Base-by-base conservation (phyloP, 1,140 invertebrate species). In the Psilanteris sp. region DNA sequence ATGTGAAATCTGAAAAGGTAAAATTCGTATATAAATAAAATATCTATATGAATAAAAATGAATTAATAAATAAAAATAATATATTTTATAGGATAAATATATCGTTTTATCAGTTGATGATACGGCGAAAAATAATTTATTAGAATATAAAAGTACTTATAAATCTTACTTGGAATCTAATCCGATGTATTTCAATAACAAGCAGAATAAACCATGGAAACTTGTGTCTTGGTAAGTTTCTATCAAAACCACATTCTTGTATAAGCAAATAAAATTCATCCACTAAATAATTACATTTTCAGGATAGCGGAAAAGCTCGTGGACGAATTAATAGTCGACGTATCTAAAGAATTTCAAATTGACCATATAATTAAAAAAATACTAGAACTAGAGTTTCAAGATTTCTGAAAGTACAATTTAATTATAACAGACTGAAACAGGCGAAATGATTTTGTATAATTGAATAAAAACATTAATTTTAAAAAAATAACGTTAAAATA, bases 281-380 rank as follows among this genome's bases (percentile, higher is more conserved):
- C 2, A 20, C 2, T 20, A 20, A 46, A 20, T 26, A 32, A 29
- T 46, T 18, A 14, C 10, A 20, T 22, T 67, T 67, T 36, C 34
- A 87, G 86, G 85, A 83, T 89, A 24, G 78, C 87, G 3, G 85
- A 89, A 52, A 87, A 87, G 61, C 78, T 89, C 1, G 72, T 88
- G 8, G 82, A 88, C 5, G 86, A 89, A 57, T 29, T 88, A 20
- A 80, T 87, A 44, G 67, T 75, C 7, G 83, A 87, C 10, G 73
- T 87, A 2, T 79, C 85, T 0, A 82, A 86, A 26, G 84, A 88
- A 55, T 74, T 89, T 24, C 73, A 87, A 79, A 87, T 88, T 36
- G 77, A 83, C 0, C 83, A 85, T 3, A 46, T 87, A 6, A 85
- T 88, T 39, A 73, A 83, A 24, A 85, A 83, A 50, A 50, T 89